These are phyloP conservation scores for Carposina sasakii DNA, from an alignment of 1,140 invertebrate genomes.

Conservation along the genomic window DNA sequence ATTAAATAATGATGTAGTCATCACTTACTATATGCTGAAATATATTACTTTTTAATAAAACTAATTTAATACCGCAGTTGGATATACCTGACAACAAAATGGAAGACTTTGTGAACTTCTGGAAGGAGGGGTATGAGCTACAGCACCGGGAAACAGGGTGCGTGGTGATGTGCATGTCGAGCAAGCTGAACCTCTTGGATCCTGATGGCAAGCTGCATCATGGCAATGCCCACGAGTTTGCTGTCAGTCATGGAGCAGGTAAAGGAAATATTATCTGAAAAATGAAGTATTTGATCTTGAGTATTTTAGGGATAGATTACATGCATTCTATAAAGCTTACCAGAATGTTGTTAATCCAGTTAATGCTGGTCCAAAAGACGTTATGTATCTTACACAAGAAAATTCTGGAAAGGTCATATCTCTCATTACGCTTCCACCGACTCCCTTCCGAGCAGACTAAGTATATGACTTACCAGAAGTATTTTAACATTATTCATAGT, in stretches of 20 bases:
- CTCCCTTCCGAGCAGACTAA: too few species aligned
- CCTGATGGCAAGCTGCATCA: conserved; percentile 48
- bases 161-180: conserved; percentile 29
- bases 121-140: conserved; percentile 33
- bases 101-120: conserved; percentile 37
- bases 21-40: background rate
- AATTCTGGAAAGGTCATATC: too few species aligned
- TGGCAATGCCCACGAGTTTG: conserved; percentile 47
- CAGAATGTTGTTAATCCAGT: too few species aligned
- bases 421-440: too few species aligned
- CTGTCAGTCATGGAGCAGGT: conserved; percentile 56
- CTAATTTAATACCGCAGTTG: conserved; percentile 10
- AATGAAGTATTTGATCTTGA: too few species aligned
- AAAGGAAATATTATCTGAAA: too few species aligned
- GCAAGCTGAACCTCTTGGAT: conserved; percentile 41
- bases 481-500: too few species aligned
- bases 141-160: conserved; percentile 29
- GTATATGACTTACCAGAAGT: too few species aligned
- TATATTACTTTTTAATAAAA: background rate
- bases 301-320: too few species aligned
- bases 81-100: conserved; percentile 24
- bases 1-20: background rate
- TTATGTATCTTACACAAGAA: too few species aligned
- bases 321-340: too few species aligned
- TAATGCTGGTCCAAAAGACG: too few species aligned